Evolutionary conservation across 2,888 invertebrate genomes (phyloP).

Genomic region (Xylota segnis): DNA sequence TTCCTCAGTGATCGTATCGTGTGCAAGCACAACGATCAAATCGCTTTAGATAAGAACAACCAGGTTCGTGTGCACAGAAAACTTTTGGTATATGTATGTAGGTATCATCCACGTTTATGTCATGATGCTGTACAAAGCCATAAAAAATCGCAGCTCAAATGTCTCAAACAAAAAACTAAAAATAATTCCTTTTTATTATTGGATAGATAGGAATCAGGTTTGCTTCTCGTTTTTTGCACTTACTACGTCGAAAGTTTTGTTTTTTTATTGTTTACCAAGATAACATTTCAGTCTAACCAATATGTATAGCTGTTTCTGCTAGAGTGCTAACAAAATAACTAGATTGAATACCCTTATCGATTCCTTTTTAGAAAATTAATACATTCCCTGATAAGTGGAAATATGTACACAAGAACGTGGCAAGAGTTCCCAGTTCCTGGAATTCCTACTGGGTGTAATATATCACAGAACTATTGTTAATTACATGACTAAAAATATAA

Average conservation of each 20-base stretch:
- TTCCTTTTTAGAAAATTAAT: not conserved
- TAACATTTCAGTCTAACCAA: not conserved
- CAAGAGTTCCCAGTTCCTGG: not conserved
- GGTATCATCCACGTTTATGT: not conserved
- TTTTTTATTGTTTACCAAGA: slow-evolving; percentile 3
- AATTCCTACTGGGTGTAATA: not conserved
- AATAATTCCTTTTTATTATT: slow-evolving; percentile 8
- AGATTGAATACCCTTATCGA: slow-evolving; percentile 1
- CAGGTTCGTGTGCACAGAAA: slow-evolving; percentile 8
- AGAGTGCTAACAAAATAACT: too few relatives aligned
- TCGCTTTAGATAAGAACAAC: not conserved
- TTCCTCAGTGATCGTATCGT: not conserved
- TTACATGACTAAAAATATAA: not conserved
- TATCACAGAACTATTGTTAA: not conserved
- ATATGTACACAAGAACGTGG: not conserved
- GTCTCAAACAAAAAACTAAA: slow-evolving; percentile 5
- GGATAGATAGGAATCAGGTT: not conserved
- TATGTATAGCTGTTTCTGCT: not conserved
- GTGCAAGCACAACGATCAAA: not conserved
- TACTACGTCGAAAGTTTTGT: slow-evolving; percentile 5
- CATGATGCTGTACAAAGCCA: not conserved
- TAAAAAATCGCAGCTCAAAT: not conserved
- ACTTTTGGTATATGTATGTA: not conserved
- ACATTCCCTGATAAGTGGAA: slow-evolving; percentile 4
- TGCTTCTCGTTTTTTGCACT: too few relatives aligned